These are phyloP conservation scores for Triplophysa rosa DNA, from an alignment of 2,113 vertebrate species.

Conservation along the genomic window DNA sequence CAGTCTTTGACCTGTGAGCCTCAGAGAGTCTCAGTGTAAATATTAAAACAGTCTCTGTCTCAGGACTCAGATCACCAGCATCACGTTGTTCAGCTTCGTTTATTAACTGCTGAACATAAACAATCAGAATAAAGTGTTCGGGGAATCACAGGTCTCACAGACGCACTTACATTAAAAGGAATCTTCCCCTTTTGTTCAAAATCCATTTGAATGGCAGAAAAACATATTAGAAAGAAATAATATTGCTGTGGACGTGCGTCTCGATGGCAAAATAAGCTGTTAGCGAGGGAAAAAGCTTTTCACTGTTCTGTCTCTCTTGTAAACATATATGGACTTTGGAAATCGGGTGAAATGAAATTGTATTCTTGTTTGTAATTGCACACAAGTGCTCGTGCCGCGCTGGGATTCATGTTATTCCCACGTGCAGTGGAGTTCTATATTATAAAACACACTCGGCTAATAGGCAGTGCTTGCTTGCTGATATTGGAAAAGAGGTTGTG, in stretches of 20 bases:
- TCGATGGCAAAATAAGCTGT: neutral
- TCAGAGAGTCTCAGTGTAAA: neutral
- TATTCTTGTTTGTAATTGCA: conserved; percentile 13
- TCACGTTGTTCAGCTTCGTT: neutral
- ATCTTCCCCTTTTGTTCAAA: neutral
- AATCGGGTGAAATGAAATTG: neutral
- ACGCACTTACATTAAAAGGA: neutral
- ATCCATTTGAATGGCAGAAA: neutral
- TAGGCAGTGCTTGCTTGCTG: conserved; percentile 9
- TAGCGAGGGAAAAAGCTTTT: conserved; percentile 4
- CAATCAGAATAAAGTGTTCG: neutral
- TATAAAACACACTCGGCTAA: conserved; percentile 6
- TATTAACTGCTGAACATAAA: neutral
- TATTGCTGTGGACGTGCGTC: neutral
- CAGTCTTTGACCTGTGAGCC: neutral
- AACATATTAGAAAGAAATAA: neutral
- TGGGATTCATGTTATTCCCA: conserved; percentile 2
- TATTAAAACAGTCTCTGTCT: neutral
- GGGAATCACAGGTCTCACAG: neutral
- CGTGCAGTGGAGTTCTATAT: neutral
- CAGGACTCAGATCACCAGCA: neutral
- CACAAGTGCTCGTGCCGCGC: neutral
- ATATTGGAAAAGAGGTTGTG: conserved; percentile 24
- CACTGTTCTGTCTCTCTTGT: conserved; percentile 14
- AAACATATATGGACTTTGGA: neutral